Percentiles rank a stretch among this genome's conserved stretches.
Evolutionary conservation across 2,113 vertebrate genomes (phyloP).

Genomic region (Alectura lathami): DNA sequence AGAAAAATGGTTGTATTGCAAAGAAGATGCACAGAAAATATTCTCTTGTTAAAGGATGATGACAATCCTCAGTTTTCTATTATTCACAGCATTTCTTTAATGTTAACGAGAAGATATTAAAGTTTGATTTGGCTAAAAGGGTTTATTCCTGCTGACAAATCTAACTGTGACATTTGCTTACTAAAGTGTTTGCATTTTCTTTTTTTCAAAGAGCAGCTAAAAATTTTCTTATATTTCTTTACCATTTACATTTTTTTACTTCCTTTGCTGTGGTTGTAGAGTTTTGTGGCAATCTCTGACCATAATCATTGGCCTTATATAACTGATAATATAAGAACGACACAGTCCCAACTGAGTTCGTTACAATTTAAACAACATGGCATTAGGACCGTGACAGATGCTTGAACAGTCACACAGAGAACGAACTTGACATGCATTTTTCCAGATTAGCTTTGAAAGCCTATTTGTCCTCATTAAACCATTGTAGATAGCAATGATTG

Average conservation of each 20-base stretch:
- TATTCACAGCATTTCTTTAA: background rate
- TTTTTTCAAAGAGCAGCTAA: background rate
- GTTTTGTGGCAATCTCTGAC: background rate
- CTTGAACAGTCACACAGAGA: background rate
- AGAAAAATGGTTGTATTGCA: background rate
- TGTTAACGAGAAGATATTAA: background rate
- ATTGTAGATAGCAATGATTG: background rate
- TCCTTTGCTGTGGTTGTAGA: no score
- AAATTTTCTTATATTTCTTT: background rate
- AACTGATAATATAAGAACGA: background rate
- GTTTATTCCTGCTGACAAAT: background rate
- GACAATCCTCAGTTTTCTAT: background rate
- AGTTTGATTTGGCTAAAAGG: background rate
- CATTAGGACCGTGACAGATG: background rate
- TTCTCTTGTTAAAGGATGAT: background rate
- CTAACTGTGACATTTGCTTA: background rate
- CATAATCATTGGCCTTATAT: background rate
- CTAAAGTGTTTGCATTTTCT: background rate
- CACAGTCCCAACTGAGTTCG: background rate
- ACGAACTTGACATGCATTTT: accelerated
- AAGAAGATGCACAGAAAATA: background rate
- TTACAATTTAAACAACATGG: accelerated
- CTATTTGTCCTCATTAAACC: background rate
- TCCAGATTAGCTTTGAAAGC: background rate
- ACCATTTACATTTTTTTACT: background rate